phyloP scores from a whole-genome alignment of 2,113 vertebrate species.

The Baryphthengus martii region DNA sequence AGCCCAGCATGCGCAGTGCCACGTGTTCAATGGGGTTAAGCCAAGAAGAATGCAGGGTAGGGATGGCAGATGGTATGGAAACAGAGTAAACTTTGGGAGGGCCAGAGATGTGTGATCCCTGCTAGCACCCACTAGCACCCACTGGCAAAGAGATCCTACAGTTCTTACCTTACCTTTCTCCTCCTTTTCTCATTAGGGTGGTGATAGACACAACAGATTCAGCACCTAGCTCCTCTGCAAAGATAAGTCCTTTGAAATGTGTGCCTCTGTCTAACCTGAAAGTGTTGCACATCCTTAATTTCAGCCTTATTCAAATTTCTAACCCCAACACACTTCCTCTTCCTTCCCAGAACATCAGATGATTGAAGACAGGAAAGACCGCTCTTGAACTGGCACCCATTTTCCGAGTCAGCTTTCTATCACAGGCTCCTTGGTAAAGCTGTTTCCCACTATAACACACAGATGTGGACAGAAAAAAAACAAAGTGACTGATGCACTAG shows the following conservation, averaged over 20 bases:
- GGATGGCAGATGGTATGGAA: not conserved
- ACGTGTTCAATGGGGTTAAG: not conserved
- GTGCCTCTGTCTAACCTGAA: not conserved
- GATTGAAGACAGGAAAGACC: not conserved
- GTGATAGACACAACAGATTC: not conserved
- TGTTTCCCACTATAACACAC: not conserved
- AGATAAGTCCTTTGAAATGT: not conserved
- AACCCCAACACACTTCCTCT: not conserved
- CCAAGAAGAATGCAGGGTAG: not conserved
- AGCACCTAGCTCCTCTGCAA: not conserved
- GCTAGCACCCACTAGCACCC: not conserved
- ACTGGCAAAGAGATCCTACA: not conserved
- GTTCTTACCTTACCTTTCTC: not conserved
- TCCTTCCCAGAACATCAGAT: not conserved
- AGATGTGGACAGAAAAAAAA: conserved; percentile 23
- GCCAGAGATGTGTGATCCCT: not conserved
- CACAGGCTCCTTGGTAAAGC: not conserved
- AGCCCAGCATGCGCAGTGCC: not conserved
- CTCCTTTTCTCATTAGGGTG: not conserved
- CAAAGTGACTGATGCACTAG: not conserved
- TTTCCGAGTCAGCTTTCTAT: conserved; percentile 21
- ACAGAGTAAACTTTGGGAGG: not conserved
- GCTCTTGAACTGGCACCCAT: not conserved
- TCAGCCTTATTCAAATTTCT: not conserved
- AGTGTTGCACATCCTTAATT: not conserved